A percentile compares a stretch with the other conserved stretches of the same genome.
Conservation (phyloP, 2,888 invertebrate species). For the Erebia palarica region DNA sequence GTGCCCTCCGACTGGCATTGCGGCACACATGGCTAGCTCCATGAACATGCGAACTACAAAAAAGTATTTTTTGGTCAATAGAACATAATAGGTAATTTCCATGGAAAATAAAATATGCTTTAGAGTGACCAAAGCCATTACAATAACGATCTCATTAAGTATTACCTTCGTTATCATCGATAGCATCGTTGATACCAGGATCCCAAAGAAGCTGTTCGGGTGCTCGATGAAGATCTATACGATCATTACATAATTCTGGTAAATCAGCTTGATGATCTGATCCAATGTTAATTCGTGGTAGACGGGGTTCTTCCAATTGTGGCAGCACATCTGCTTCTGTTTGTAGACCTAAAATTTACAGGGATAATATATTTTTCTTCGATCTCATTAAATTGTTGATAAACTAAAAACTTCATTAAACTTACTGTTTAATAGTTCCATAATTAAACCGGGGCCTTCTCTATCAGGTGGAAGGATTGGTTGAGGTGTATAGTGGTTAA, state of each 20-base stretch:
- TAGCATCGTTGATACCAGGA: constrained; percentile 87
- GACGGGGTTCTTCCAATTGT: constrained; percentile 68
- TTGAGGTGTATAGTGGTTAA: constrained; percentile 91
- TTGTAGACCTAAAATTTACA: constrained; percentile 34
- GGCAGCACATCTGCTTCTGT: constrained; percentile 60
- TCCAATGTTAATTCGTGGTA: constrained; percentile 94
- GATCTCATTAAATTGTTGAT: background rate
- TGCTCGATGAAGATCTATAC: constrained; percentile 78
- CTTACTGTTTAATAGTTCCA: constrained; percentile 71
- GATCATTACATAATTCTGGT: constrained; percentile 81
- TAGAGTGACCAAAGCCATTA: background rate
- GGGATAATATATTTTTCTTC: background rate
- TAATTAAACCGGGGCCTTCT: constrained; percentile 92
- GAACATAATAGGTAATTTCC: background rate
- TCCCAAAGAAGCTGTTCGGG: constrained; percentile 93
- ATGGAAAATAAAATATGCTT: no score
- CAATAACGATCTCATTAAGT: background rate
- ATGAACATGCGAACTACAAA: constrained; percentile 93
- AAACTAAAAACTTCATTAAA: background rate
- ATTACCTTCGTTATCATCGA: constrained; percentile 89
- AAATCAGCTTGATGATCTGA: constrained; percentile 92
- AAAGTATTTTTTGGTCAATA: background rate
- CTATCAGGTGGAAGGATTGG: constrained; percentile 97
- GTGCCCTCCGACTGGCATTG: constrained; percentile 95
- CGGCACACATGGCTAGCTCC: constrained; percentile 97